Base-by-base conservation (phyloP, 1,140 invertebrate genomes). In the Drosophila insularis region DNA sequence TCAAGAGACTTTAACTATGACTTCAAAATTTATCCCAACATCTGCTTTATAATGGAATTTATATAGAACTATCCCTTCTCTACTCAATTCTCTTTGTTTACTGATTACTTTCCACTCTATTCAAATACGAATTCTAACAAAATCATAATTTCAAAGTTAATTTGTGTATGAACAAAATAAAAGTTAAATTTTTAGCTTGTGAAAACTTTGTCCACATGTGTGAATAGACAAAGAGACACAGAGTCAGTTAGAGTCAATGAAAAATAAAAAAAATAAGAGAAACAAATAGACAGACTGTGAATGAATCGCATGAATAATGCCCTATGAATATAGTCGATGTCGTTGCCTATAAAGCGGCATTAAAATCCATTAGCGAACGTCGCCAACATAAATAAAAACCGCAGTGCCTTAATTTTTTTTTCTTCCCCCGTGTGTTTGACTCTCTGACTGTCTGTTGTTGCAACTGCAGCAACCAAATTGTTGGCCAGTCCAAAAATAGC, bases 341-440 rank as follows among this genome's bases (percentile, higher is more conserved):
- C 74, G 66, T 76, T 80, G 81, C 74, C 74, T 81, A 84, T 86
- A 79, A 81, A 71, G 55, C 71, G 75, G 74, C 84, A 81, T 89
- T 89, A 84, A 78, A 89, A 89, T 78, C 84, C 84, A 89, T 89
- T 89, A 89, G 84, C 63, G 66, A 80, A 84, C 77, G 68, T 63
- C 69, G 68, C 23, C 66, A 65, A 71, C 80, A 81, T 82, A 82
- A 82, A 82, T 82, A 78, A 81, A 56, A 68, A 82, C 79, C 73
- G 70, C 80, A 71, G 55, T 77, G 72, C 80, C 80, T 84, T 79
- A 82, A 82, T 82, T 82, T 74, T 19, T 19, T 40, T 74, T 43
- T 70, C 46, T 58, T 40, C 40, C 61, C 63, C 54, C 35, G 72
- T 74, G 54, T 61, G 54, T 55, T n/a, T 27, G 27, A 5, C 4